These are phyloP conservation scores for Ylistrum balloti DNA, from an alignment of 1,140 invertebrate genomes.

Conservation along the genomic window DNA sequence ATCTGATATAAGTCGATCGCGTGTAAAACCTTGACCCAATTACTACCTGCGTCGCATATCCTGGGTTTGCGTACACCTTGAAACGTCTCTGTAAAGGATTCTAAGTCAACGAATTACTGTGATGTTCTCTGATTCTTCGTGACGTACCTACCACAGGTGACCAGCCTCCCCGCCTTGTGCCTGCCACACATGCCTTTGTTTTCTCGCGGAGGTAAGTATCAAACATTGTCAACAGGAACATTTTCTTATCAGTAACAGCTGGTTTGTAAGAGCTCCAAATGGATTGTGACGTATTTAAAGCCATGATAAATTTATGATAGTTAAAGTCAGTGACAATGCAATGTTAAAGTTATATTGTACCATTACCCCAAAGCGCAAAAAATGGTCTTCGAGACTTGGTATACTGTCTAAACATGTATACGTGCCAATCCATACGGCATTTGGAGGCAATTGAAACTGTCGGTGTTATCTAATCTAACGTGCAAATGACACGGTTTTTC, in stretches of 20 bases:
- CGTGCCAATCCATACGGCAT: too few species aligned
- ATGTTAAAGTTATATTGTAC: not conserved
- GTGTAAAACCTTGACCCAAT: not conserved
- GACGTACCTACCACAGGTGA: conserved; percentile 14
- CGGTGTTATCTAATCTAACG: too few species aligned
- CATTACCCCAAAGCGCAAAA: too few species aligned
- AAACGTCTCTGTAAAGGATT: not conserved
- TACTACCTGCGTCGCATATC: not conserved
- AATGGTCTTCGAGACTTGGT: too few species aligned
- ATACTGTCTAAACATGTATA: too few species aligned
- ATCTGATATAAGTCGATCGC: not conserved
- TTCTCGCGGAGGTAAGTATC: not conserved
- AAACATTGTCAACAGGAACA: not conserved
- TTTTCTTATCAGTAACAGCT: not conserved
- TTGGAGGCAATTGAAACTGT: too few species aligned
- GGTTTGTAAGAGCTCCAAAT: not conserved
- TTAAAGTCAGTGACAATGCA: not conserved
- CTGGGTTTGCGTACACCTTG: not conserved
- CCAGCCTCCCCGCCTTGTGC: not conserved
- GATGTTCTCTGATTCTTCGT: not conserved
- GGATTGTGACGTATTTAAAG: not conserved
- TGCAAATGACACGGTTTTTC: too few species aligned
- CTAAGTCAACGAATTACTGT: not conserved
- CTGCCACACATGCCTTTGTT: not conserved
- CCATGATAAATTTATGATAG: not conserved